phyloP scores from a whole-genome alignment of 2,888 invertebrate species.

The Doris montereyensis region DNA sequence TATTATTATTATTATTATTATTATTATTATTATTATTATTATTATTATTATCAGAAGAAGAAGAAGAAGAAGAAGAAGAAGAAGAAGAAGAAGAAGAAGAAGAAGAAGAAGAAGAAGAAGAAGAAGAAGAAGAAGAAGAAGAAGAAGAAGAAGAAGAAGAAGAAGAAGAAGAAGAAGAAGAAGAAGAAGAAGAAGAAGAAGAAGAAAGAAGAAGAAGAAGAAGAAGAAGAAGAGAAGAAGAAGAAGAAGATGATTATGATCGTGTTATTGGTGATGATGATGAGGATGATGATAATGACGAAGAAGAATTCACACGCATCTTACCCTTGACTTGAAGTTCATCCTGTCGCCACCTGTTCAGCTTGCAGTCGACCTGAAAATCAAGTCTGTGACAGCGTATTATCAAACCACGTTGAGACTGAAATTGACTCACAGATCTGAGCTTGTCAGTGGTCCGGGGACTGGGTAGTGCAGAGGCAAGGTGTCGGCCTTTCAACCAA shows the following conservation, averaged over 20 bases:
- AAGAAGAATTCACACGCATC: too few relatives aligned
- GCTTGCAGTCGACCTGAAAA: too few relatives aligned
- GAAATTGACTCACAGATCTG: too few relatives aligned
- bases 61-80: background rate
- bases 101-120: background rate
- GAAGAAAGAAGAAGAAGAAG: background rate
- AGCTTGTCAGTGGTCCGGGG: too few relatives aligned
- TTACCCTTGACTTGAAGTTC: too few relatives aligned
- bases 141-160: background rate
- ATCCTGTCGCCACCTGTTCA: too few relatives aligned
- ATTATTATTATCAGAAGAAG: background rate
- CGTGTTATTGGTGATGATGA: too few relatives aligned
- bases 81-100: background rate
- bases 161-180: background rate
- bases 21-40: background rate
- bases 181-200: background rate
- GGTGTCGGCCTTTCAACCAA: too few relatives aligned
- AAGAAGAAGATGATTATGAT: background rate
- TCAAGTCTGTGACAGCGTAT: too few relatives aligned
- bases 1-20: background rate
- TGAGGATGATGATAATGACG: too few relatives aligned
- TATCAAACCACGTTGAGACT: too few relatives aligned
- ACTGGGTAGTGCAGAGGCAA: too few relatives aligned
- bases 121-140: background rate
- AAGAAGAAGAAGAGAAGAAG: background rate